Percentiles rank a stretch among this genome's conserved stretches.
These are phyloP conservation scores for Sipha flava DNA, from an alignment of 1,140 invertebrate species.

Conservation along the genomic window DNA sequence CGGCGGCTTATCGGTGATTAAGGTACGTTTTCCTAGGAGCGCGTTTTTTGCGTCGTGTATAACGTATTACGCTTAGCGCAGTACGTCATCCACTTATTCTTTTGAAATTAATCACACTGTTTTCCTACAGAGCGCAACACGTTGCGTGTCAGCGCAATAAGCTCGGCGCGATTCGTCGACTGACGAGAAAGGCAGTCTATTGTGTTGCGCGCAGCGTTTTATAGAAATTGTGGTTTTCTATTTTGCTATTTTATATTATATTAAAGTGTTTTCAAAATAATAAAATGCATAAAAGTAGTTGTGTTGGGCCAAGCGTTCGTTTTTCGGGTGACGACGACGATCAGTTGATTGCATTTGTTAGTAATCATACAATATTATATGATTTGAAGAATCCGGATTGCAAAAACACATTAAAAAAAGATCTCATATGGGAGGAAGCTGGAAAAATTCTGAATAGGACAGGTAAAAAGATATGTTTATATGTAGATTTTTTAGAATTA, in stretches of 20 bases:
- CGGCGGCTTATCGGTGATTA: too few species aligned
- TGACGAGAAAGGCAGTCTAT: not conserved
- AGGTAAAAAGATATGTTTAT: constrained; percentile 3
- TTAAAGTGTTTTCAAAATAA: not conserved
- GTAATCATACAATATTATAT: not conserved
- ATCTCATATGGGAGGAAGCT: not conserved
- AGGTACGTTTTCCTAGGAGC: not conserved
- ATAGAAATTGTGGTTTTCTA: not conserved
- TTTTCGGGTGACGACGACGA: not conserved
- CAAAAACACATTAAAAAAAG: not conserved
- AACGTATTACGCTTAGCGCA: constrained; percentile 1
- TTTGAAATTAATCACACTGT: constrained; percentile 2
- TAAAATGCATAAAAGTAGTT: not conserved
- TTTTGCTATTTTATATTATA: constrained; percentile 1
- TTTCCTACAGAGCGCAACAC: too few species aligned
- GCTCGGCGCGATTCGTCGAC: too few species aligned
- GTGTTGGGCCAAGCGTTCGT: not conserved
- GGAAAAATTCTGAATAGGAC: not conserved
- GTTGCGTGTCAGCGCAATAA: too few species aligned
- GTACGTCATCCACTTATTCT: not conserved
- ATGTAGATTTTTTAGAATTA: not conserved
- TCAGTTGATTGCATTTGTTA: not conserved
- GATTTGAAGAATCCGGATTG: not conserved
- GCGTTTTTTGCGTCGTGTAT: not conserved
- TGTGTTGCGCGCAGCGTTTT: not conserved